phyloP scores from a whole-genome alignment of 2,113 vertebrate species.

The Chiloscyllium plagiosum region DNA sequence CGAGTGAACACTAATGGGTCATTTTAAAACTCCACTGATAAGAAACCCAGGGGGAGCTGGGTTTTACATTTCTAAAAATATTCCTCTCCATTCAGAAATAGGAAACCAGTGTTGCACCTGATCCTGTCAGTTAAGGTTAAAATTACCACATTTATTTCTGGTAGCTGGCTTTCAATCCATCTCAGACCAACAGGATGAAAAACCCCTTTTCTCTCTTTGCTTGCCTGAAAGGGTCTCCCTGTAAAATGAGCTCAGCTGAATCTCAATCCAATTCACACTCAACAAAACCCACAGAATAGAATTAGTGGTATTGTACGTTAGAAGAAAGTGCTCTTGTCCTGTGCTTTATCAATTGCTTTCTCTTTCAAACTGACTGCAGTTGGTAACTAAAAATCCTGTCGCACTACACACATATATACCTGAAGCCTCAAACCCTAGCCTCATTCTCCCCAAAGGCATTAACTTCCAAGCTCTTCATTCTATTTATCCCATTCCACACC shows the following conservation, averaged over 20 bases:
- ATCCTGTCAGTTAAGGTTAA: not conserved
- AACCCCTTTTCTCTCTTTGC: not conserved
- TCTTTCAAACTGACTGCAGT: not conserved
- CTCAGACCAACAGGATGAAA: not conserved
- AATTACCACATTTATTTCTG: not conserved
- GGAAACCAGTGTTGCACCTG: not conserved
- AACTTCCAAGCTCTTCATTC: not conserved
- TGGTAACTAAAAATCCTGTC: not conserved
- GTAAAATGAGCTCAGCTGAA: not conserved
- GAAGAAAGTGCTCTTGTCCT: not conserved
- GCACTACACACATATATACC: too few relatives aligned
- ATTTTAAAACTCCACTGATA: not conserved
- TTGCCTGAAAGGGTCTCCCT: not conserved
- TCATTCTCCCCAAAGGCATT: not conserved
- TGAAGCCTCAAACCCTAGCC: not conserved
- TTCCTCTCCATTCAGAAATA: not conserved
- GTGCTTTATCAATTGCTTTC: not conserved
- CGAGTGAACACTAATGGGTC: not conserved
- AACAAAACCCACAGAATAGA: not conserved
- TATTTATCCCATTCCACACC: not conserved
- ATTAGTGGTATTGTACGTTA: not conserved
- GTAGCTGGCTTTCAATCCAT: not conserved
- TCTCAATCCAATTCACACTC: not conserved
- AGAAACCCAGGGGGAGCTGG: not conserved
- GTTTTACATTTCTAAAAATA: not conserved